Evolutionary conservation across 2,113 vertebrate genomes (phyloP), one percentile per base, ranked within the genome.

Genomic region (Marmota monax): DNA sequence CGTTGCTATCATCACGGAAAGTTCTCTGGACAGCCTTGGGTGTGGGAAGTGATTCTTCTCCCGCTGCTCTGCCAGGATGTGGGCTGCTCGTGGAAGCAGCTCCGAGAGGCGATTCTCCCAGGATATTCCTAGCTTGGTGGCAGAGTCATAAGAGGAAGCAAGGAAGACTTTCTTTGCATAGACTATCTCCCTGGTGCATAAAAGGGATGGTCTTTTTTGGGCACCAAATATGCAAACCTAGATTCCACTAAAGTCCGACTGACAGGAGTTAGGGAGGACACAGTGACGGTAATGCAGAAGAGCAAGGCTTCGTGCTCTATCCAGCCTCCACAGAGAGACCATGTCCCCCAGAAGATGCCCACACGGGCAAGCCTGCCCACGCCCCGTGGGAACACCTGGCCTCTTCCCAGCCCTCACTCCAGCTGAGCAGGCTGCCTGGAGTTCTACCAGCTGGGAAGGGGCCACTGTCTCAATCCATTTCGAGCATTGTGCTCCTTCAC

Each of bases 41-140:
- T 90, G 94, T 97, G 96, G 97, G 97, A 97, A 94, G 97, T 94
- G 93, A 95, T 96, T 94, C 94, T 96, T 96, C 95, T 90, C 70
- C 70, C 94, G 78, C 42, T n/a, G 83, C 89, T 83, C 14, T 84
- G 85, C 69, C 78, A 83, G 93, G 37, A 77, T 74, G 95, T 94
- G 61, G 96, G 96, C 97, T 95, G 97, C 67, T 39, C 17, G 48
- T 65, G 58, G 95, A 91, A 96, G 83, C 94, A 89, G 96, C 63
- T 88, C 9, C 27, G 32, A 91, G 78, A 79, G 90, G 88, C 61
- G 39, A 8, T 58, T 88, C 94, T 94, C 96, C 63, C 63, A 72
- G 86, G 86, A 94, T 73, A 96, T 94, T 94, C 94, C 95, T 58
- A 34, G 82, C 25, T 39, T 29, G 86, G 95, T 63, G 51, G 56